Base-by-base conservation (phyloP, 2,888 invertebrate genomes). In the Agapostemon virescens region DNA sequence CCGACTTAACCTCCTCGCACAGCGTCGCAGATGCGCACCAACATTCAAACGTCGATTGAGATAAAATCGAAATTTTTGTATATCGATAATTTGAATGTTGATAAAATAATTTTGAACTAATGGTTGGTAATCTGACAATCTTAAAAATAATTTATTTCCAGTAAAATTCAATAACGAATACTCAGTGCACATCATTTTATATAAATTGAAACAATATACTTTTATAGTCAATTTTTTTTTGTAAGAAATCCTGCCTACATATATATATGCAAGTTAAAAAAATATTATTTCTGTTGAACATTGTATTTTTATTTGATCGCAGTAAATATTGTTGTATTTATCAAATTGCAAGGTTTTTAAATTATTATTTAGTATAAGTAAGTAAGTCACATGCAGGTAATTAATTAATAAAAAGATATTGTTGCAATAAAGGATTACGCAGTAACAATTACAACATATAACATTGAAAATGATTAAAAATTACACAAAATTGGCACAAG, bases 11-110 rank as follows among this genome's bases (percentile, higher is more conserved):
- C 23, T 23, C 2, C 38, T 17, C 17, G 4, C n/a, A n/a, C 4
- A 4, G 13, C 4, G 9, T 0, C 6, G 26, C 68, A 71, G 72
- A 64, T 69, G 69, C 72, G 79, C 68, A 26, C 11, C 36, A 58
- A 70, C 61, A 40, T 77, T 77, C 13, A 38, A 71, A 77, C 36
- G 71, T 77, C 79, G 78, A 68, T 64, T 6, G 40, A 20, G 13
- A 0, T 36, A 0, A 49, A 55, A 67, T 70, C 78, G 38, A 70
- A 26, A 36, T n/a, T 20, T 23, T 1, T 9, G 2, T 33, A 9
- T 66, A 69, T 58, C 69, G 77, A 77, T 68, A 33, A 61, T 61
- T 49, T 55, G n/a, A 61, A 68, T 63, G 11, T 61, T 49, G 15
- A 17, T 49, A 7, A 26, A 17, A 13, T 26, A 63, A 33, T n/a